Percentiles rank a stretch among this genome's conserved stretches.
phyloP scores from a whole-genome alignment of 35 echinoderm and acorn worm species.

The Amphiura filiformis region DNA sequence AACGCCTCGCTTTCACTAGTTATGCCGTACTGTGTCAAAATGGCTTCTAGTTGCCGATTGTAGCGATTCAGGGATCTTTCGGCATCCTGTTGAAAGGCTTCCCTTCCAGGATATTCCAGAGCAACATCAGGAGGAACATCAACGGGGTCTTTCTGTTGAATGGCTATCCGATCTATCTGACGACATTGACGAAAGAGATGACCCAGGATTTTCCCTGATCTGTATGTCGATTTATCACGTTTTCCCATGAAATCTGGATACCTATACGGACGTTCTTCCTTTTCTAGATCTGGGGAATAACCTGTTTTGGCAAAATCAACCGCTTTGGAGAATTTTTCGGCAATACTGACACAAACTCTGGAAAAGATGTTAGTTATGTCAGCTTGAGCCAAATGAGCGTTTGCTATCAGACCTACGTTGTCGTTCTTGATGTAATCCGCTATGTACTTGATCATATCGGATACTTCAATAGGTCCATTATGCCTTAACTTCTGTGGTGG shows the following conservation, averaged over 20 bases:
- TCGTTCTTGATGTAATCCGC: constrained; percentile 32
- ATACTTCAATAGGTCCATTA: neutral
- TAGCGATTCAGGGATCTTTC: neutral
- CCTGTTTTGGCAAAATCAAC: constrained; percentile 35
- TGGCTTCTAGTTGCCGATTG: neutral
- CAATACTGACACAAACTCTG: neutral
- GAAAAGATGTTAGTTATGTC: constrained; percentile 6
- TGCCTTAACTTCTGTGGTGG: neutral
- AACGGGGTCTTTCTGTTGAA: neutral
- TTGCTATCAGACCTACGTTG: constrained; percentile 12
- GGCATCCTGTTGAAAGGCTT: neutral
- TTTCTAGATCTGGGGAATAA: neutral
- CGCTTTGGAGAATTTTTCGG: neutral
- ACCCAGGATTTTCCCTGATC: neutral
- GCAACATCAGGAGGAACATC: neutral
- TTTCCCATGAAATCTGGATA: constrained; percentile 37
- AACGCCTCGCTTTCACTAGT: neutral
- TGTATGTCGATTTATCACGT: neutral
- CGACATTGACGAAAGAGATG: constrained; percentile 10
- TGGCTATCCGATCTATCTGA: neutral
- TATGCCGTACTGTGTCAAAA: constrained; percentile 25
- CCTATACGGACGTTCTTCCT: neutral
- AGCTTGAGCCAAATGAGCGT: constrained; percentile 11
- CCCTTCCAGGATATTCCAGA: neutral
- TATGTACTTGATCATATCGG: neutral